Conservation (phyloP, 2,797 vertebrate genomes). For the Nyctibius grandis region DNA sequence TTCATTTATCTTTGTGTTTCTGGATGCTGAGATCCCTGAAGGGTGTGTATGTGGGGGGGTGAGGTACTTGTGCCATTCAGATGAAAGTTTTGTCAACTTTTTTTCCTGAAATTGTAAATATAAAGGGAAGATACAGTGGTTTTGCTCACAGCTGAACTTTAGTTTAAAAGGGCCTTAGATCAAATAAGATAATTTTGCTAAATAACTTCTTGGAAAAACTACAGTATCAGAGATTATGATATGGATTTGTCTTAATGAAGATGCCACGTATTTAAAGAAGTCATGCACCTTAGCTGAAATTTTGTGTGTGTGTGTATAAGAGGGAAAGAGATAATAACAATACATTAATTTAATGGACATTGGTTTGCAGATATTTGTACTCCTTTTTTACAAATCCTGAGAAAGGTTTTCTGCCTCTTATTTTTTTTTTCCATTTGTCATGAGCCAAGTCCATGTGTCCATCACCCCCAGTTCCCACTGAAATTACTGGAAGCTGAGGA, state of each 20-base stretch:
- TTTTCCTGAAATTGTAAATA: background rate
- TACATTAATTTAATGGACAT: rapidly evolving
- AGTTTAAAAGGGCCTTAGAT: background rate
- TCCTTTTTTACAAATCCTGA: background rate
- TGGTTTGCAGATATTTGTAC: background rate
- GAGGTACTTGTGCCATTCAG: background rate
- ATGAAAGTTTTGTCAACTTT: background rate
- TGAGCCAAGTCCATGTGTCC: rapidly evolving
- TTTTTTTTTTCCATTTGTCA: background rate
- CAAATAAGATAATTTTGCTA: background rate
- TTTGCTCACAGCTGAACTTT: background rate
- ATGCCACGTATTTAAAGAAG: background rate
- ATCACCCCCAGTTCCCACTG: background rate
- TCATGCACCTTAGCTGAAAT: background rate
- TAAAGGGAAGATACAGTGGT: background rate
- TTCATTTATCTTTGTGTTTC: background rate
- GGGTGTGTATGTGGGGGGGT: background rate
- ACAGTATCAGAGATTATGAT: background rate
- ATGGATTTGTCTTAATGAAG: background rate
- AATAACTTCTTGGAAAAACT: background rate
- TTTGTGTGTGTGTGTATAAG: background rate
- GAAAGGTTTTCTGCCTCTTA: background rate
- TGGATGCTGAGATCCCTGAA: background rate
- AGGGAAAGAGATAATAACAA: background rate
- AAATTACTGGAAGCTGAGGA: background rate